Conservation (phyloP, 2,888 invertebrate species). For the Metalampra italica region DNA sequence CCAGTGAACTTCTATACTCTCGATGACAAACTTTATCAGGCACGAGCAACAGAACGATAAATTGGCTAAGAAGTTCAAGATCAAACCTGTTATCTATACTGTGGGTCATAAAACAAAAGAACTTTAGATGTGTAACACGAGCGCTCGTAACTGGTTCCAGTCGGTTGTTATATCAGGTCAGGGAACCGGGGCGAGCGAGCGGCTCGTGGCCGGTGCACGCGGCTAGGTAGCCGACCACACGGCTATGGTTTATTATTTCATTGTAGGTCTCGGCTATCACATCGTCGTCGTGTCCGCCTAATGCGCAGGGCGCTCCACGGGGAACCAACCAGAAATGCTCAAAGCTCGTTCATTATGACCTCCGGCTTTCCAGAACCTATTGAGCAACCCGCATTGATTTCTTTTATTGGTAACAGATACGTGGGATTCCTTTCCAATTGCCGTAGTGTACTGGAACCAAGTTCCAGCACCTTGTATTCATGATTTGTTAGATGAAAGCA, state of each 20-base stretch:
- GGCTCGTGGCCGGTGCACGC: conserved; percentile 25
- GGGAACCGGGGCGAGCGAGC: conserved; percentile 30
- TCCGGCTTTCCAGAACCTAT: background rate
- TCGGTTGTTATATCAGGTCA: conserved; percentile 29
- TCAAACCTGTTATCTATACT: conserved; percentile 9
- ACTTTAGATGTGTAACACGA: conserved; percentile 5
- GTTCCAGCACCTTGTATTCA: too few species aligned
- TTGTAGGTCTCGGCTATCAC: conserved; percentile 36
- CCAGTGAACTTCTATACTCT: conserved; percentile 6
- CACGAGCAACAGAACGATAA: conserved; percentile 4
- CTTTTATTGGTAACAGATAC: too few species aligned
- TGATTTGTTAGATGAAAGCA: too few species aligned
- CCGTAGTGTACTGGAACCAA: too few species aligned
- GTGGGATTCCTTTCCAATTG: too few species aligned
- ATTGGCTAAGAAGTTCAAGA: conserved; percentile 14
- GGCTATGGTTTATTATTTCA: conserved; percentile 31
- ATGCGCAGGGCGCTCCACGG: conserved; percentile 22
- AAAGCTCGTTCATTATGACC: background rate
- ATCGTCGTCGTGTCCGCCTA: conserved; percentile 13
- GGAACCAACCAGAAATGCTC: conserved; percentile 19
- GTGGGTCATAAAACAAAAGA: conserved; percentile 5
- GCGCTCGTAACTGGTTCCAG: conserved; percentile 26
- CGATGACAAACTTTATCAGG: conserved; percentile 11
- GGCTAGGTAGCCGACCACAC: conserved; percentile 5
- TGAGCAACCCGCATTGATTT: background rate